These are phyloP conservation scores for Tapirus indicus DNA, from an alignment of 2,797 vertebrate genomes.

Conservation along the genomic window DNA sequence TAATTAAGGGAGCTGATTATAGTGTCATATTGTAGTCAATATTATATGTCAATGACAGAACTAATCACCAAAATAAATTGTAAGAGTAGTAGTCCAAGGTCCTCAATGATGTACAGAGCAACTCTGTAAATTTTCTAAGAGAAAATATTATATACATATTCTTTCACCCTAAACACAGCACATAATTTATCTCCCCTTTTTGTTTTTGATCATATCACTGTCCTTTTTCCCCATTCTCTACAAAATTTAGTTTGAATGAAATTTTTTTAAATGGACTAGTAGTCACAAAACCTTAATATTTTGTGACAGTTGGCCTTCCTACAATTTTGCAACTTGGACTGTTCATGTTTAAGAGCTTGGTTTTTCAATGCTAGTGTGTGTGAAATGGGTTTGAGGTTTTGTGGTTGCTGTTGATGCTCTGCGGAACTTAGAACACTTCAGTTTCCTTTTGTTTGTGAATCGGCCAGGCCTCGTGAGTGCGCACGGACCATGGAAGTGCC, in stretches of 20 bases:
- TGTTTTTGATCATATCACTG: not conserved
- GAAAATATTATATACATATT: not conserved
- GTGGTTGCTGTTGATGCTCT: not conserved
- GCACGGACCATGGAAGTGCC: rapidly evolving
- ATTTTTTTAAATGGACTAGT: not conserved
- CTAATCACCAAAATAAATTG: not conserved
- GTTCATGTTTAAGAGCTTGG: not conserved
- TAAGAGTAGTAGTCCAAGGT: not conserved
- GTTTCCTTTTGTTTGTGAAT: slow-evolving; percentile 63
- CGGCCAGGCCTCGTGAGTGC: not conserved
- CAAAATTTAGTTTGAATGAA: not conserved
- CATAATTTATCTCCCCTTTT: not conserved
- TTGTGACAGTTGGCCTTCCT: slow-evolving; percentile 17
- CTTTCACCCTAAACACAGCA: not conserved
- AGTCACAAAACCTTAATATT: not conserved
- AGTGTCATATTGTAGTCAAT: not conserved
- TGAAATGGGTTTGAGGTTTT: slow-evolving; percentile 80
- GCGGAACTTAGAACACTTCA: slow-evolving; percentile 69
- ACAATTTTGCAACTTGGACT: slow-evolving; percentile 12
- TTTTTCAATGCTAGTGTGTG: not conserved
- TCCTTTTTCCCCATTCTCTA: not conserved
- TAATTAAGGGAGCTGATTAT: not conserved
- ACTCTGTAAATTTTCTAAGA: not conserved
- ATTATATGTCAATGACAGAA: not conserved
- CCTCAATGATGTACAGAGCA: not conserved